phyloP scores from a whole-genome alignment of 2,888 invertebrate species.

The Rotaria magnacalcarata region DNA sequence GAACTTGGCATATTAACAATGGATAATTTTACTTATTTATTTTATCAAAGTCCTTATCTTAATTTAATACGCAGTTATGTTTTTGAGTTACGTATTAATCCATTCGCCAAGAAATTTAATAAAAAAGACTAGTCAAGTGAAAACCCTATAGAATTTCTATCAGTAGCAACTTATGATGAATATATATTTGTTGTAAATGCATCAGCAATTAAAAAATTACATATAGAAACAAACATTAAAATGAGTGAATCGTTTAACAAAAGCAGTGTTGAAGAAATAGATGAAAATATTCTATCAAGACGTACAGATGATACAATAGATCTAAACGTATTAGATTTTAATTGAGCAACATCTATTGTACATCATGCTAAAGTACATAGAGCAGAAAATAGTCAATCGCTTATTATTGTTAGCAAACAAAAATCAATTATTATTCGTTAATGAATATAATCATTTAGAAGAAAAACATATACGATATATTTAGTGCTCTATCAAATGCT shows the following conservation, averaged over 20 bases:
- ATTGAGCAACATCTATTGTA: neutral
- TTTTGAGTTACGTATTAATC: neutral
- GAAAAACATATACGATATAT: neutral
- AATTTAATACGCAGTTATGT: neutral
- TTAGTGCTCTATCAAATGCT: neutral
- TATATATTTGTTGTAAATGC: neutral
- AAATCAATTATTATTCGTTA: neutral
- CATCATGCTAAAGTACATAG: neutral
- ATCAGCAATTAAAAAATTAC: neutral
- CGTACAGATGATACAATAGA: neutral
- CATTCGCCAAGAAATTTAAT: neutral
- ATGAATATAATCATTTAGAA: neutral
- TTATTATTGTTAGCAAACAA: neutral
- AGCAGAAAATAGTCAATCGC: neutral
- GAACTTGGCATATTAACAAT: neutral
- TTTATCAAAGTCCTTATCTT: neutral
- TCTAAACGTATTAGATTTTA: neutral
- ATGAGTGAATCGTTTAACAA: neutral
- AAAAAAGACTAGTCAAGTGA: neutral
- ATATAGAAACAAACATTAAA: constrained; percentile 14
- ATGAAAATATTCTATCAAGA: neutral
- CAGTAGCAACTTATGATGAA: neutral
- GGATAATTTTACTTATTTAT: neutral
- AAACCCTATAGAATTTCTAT: neutral
- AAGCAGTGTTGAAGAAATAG: neutral